phyloP scores from a whole-genome alignment of 2,888 invertebrate species.

The Synergus gifuensis region DNA sequence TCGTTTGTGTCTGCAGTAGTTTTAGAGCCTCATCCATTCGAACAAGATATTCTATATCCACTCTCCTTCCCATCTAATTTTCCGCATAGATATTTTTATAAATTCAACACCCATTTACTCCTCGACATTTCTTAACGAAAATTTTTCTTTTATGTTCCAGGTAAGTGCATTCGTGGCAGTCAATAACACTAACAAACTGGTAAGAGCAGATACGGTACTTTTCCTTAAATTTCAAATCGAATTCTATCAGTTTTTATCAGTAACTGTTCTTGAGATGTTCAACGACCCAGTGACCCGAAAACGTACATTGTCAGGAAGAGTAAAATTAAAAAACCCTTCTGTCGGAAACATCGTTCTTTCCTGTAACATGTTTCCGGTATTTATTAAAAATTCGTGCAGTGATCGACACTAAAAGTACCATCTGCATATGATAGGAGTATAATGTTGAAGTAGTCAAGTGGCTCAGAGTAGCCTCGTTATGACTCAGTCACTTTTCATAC shows the following conservation, averaged over 20 bases:
- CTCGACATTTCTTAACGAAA: background rate
- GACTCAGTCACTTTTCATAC: too few relatives aligned
- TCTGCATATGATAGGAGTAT: too few relatives aligned
- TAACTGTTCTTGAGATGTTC: background rate
- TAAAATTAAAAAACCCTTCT: background rate
- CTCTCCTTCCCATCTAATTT: too few relatives aligned
- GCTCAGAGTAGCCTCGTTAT: too few relatives aligned
- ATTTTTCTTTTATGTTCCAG: background rate
- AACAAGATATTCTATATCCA: too few relatives aligned
- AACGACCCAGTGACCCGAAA: slow-evolving; percentile 18
- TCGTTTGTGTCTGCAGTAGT: slow-evolving; percentile 4
- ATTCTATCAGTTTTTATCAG: background rate
- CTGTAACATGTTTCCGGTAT: background rate
- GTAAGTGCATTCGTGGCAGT: background rate
- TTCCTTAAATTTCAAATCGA: background rate
- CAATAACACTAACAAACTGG: background rate
- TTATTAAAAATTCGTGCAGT: too few relatives aligned
- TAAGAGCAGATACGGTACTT: background rate
- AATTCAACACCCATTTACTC: background rate
- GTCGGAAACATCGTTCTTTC: background rate
- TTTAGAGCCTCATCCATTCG: background rate
- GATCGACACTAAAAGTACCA: too few relatives aligned
- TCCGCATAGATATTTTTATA: background rate
- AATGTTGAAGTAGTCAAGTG: too few relatives aligned
- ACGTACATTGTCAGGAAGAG: background rate